A percentile compares a stretch with the other conserved stretches of the same genome.
phyloP scores from a whole-genome alignment of 1,140 invertebrate species.

The Bombus sibiricus region DNA sequence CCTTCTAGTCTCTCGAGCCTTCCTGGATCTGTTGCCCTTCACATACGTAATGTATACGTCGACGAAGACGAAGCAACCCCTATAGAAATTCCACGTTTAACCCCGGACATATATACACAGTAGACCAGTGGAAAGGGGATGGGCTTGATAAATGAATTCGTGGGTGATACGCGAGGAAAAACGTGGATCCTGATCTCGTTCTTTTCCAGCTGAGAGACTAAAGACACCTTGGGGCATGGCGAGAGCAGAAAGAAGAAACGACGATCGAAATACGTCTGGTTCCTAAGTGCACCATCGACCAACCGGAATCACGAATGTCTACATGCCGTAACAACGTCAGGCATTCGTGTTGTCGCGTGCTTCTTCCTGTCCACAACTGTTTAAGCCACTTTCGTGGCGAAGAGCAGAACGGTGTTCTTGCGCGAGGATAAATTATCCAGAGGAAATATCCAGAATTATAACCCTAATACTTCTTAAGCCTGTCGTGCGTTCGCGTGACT shows the following conservation, averaged over 20 bases:
- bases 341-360: not conserved
- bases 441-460: not conserved
- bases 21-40: not conserved
- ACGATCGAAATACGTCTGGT: constrained; percentile 42
- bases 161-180: constrained; percentile 45
- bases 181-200: not conserved
- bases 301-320: not conserved
- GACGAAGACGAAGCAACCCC: constrained; percentile 13
- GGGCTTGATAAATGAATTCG: constrained; percentile 64
- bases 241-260: not conserved
- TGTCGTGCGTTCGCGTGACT: not conserved
- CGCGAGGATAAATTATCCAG: not conserved
- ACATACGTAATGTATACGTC: constrained; percentile 29
- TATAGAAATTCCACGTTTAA: constrained; percentile 60
- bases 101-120: not conserved
- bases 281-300: not conserved
- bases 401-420: not conserved
- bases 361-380: not conserved
- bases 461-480: not conserved
- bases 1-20: not conserved
- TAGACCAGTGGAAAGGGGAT: not conserved
- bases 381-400: not conserved
- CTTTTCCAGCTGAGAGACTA: constrained; percentile 32
- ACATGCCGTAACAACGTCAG: not conserved
- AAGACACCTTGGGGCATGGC: constrained; percentile 55